These are phyloP conservation scores for Nasonia vitripennis DNA, from an alignment of 1,140 invertebrate genomes.

Conservation along the genomic window DNA sequence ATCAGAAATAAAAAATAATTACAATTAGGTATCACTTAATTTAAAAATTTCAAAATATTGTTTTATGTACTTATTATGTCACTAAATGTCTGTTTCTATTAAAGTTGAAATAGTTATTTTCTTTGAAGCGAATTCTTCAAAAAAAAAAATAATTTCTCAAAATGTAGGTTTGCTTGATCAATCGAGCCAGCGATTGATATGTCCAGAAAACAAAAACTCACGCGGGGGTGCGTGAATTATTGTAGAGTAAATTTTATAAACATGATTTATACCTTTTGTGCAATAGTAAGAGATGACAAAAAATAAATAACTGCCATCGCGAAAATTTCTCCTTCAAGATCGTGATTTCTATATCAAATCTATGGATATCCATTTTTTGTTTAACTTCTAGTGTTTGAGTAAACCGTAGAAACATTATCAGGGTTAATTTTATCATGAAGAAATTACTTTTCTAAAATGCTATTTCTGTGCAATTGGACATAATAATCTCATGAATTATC, in stretches of 20 bases:
- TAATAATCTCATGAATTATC: slow-evolving; percentile 23
- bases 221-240: neutral
- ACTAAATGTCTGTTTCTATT: neutral
- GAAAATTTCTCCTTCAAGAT: slow-evolving; percentile 16
- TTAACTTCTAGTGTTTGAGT: neutral
- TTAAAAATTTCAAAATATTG: slow-evolving; percentile 3
- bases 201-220: slow-evolving; percentile 44
- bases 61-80: neutral
- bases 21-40: neutral
- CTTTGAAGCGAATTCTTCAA: slow-evolving; percentile 12
- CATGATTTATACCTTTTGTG: slow-evolving; percentile 30
- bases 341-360: neutral
- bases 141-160: slow-evolving; percentile 29
- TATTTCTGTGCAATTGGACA: neutral
- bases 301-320: slow-evolving; percentile 30
- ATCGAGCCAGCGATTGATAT: slow-evolving; percentile 68
- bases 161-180: slow-evolving; percentile 49
- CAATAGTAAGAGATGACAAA: slow-evolving; percentile 24
- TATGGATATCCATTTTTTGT: slow-evolving; percentile 5
- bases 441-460: slow-evolving; percentile 19
- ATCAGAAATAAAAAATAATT: slow-evolving; percentile 28
- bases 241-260: slow-evolving; percentile 25
- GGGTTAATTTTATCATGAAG: neutral
- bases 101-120: neutral
- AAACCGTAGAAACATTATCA: neutral